phyloP scores from a whole-genome alignment of 23 tunicate genomes.

The Diplosoma virens region DNA sequence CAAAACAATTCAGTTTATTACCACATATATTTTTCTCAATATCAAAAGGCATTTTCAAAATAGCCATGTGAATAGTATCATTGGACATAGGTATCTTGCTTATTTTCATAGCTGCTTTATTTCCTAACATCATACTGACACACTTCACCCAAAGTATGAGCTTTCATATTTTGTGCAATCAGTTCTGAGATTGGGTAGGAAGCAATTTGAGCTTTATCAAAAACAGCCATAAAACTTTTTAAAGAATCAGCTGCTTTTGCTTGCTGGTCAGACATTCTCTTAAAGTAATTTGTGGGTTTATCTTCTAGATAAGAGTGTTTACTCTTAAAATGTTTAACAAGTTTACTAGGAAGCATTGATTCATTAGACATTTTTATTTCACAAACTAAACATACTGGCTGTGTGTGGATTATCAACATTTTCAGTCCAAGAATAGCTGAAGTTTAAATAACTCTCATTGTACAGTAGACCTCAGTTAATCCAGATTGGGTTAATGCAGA shows the following conservation, averaged over 20 bases:
- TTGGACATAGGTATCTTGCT: constrained; percentile 3
- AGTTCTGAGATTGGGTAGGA: constrained; percentile 3
- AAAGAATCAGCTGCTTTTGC: constrained; percentile 1
- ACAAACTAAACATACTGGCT: constrained; percentile 10
- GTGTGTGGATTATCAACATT: background rate
- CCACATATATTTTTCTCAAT: background rate
- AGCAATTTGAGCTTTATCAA: constrained; percentile 12
- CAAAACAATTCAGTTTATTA: background rate
- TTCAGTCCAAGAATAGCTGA: background rate
- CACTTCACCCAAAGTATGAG: background rate
- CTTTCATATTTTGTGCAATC: constrained; percentile 18
- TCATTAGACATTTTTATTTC: background rate
- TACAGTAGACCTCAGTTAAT: too few species aligned
- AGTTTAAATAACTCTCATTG: background rate
- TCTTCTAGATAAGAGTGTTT: constrained; percentile 4
- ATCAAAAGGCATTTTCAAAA: constrained; percentile 5
- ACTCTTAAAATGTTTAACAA: constrained; percentile 1
- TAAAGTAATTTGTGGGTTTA: constrained; percentile 3
- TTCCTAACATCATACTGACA: constrained; percentile 6
- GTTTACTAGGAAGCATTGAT: constrained; percentile 16
- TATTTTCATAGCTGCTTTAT: background rate
- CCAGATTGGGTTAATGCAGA: too few species aligned
- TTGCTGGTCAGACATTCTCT: constrained; percentile 2
- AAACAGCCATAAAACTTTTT: background rate
- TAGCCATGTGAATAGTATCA: background rate